phyloP scores from a whole-genome alignment of 2,888 invertebrate genomes.

The Myopa tessellatipennis region DNA sequence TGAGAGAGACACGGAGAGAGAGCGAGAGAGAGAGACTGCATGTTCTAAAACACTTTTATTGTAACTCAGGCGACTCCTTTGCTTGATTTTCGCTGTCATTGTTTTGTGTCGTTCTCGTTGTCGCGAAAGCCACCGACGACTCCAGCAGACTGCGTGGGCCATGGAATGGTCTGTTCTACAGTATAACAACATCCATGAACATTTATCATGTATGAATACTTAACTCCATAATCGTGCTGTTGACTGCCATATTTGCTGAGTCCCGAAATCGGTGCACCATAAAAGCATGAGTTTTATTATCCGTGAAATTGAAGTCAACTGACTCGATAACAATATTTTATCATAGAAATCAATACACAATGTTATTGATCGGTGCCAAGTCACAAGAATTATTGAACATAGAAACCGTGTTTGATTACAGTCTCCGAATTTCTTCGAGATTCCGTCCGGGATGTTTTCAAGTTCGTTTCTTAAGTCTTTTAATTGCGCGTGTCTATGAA shows the following conservation, averaged over 20 bases:
- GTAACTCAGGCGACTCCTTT: too few species aligned
- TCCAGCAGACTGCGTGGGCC: background rate
- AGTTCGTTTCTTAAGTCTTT: conserved; percentile 8
- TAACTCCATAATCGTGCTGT: background rate
- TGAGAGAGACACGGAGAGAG: too few species aligned
- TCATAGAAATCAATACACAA: too few species aligned
- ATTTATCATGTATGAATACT: background rate
- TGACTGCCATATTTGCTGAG: background rate
- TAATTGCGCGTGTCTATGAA: background rate
- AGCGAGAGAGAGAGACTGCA: too few species aligned
- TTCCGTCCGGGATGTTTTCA: background rate
- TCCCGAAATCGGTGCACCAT: background rate
- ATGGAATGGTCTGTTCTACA: background rate
- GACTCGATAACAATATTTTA: background rate
- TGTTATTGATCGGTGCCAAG: too few species aligned
- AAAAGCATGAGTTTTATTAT: background rate
- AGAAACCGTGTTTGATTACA: too few species aligned
- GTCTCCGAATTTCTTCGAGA: too few species aligned
- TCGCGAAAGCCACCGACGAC: too few species aligned
- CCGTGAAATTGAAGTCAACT: background rate
- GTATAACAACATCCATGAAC: background rate
- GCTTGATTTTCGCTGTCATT: too few species aligned
- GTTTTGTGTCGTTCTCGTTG: too few species aligned
- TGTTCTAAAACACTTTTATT: too few species aligned
- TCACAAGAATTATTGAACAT: too few species aligned